Base-by-base conservation (phyloP, 2,113 vertebrate species). In the Numida meleagris region DNA sequence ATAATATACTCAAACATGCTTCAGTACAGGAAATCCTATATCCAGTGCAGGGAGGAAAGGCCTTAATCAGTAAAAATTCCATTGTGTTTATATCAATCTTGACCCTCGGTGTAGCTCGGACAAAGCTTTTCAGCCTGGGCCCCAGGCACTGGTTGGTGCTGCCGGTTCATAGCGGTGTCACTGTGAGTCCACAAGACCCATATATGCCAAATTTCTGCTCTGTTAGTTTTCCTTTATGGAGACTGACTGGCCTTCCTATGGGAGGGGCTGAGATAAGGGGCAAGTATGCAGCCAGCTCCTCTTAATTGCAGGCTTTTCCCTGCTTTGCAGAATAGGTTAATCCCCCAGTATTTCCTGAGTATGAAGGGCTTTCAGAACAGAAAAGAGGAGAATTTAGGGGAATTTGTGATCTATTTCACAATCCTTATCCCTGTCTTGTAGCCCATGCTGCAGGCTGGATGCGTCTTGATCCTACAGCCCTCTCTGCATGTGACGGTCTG, bases 41-140 rank as follows among this genome's bases (percentile, higher is more conserved):
- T 91, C 70, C 86, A 94, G 80, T 1, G 0, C 0, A 1, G 82
- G 88, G 88, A 95, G 94, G 94, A 95, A 96, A 70, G 77, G 88
- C 90, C 95, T 90, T 95, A 96, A 96, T 97, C 90, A 95, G 94
- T 78, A 33, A 77, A 95, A 95, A 97, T 95, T 97, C 94, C 95
- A 72, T 95, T 94, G 90, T 93, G 95, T 96, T 96, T 94, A 55
- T 95, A 93, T 94, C 95, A 82, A 31, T 84, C 31, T 86, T 97
- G 95, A 94, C 93, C 94, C 86, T 94, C 0, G 0, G 65, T 86
- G 88, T 86, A 75, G 7, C 40, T 70, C 48, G 90, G 80, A 91
- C 66, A 68, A 74, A 95, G 85, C 27, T 40, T 65, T 91, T 59
- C 7, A 36, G 29, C 3, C 51, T 72, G 94, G 65, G 88, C 89